These are phyloP conservation scores for Drosophila greeni DNA, from an alignment of 2,888 invertebrate species.

Conservation along the genomic window DNA sequence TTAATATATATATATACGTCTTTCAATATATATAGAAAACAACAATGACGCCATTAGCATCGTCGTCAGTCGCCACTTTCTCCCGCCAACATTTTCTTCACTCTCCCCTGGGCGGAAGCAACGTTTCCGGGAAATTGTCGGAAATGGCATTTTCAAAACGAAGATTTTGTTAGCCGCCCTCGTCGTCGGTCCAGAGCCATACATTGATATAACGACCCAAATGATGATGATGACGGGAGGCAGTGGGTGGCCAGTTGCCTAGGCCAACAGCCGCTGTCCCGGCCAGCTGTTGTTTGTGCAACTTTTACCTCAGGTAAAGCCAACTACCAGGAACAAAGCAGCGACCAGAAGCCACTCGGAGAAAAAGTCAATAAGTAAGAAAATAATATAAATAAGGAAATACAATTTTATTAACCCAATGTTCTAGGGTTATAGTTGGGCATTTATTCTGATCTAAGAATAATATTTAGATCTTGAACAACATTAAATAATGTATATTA, in stretches of 20 bases:
- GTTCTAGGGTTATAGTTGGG: no score
- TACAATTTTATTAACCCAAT: no score
- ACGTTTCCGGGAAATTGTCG: slow-evolving; percentile 66
- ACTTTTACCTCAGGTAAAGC: slow-evolving; percentile 52
- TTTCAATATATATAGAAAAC: slow-evolving; percentile 28
- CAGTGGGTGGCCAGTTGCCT: slow-evolving; percentile 35
- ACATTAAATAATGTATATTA: background rate
- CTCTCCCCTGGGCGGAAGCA: slow-evolving; percentile 51
- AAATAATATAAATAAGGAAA: background rate
- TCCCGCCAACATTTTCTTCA: slow-evolving; percentile 11
- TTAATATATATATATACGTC: slow-evolving; percentile 4
- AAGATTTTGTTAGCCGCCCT: slow-evolving; percentile 37
- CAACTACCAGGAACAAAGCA: slow-evolving; percentile 9
- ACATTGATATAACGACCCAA: slow-evolving; percentile 55
- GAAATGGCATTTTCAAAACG: slow-evolving; percentile 63
- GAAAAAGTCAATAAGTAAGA: background rate
- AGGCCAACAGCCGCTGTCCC: slow-evolving; percentile 13
- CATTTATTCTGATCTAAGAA: background rate
- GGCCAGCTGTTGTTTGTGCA: slow-evolving; percentile 57
- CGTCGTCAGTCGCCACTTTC: slow-evolving; percentile 41
- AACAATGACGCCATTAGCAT: slow-evolving; percentile 63
- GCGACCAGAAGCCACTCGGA: slow-evolving; percentile 4
- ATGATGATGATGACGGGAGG: slow-evolving; percentile 37
- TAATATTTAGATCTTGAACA: background rate
- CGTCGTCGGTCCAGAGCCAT: slow-evolving; percentile 28